Percentiles rank a stretch among this genome's conserved stretches.
Conservation (phyloP, 2,888 invertebrate genomes). For the Pteria penguin region DNA sequence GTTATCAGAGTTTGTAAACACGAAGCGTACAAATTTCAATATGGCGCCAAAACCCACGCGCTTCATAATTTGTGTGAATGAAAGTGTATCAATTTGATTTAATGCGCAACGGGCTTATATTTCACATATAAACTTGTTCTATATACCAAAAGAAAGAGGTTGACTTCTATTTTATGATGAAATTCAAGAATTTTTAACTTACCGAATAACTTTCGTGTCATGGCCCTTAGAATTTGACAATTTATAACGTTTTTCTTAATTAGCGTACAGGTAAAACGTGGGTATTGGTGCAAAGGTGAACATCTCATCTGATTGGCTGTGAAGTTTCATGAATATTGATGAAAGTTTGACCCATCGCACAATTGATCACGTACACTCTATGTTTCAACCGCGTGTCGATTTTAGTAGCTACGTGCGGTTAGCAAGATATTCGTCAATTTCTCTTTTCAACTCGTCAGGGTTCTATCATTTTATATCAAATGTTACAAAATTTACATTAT, state of each 20-base stretch:
- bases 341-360: neutral
- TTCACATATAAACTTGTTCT: conserved; percentile 1
- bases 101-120: neutral
- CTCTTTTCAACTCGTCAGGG: too few species aligned
- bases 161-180: neutral
- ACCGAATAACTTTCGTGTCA: neutral
- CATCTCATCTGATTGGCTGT: neutral
- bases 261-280: neutral
- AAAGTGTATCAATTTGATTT: neutral
- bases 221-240: neutral
- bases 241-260: neutral
- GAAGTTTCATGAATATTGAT: neutral
- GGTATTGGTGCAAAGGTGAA: neutral
- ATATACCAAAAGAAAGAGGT: neutral
- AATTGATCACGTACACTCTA: neutral
- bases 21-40: neutral
- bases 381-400: too few species aligned
- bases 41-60: neutral
- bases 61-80: conserved; percentile 1
- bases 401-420: too few species aligned
- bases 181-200: neutral
- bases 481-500: too few species aligned
- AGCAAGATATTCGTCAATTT: too few species aligned
- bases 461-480: too few species aligned
- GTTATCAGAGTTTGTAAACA: neutral